Percentiles rank a stretch among this genome's conserved stretches.
phyloP scores from a whole-genome alignment of 2,888 invertebrate species.

The Epiperipatus broadwayi region DNA sequence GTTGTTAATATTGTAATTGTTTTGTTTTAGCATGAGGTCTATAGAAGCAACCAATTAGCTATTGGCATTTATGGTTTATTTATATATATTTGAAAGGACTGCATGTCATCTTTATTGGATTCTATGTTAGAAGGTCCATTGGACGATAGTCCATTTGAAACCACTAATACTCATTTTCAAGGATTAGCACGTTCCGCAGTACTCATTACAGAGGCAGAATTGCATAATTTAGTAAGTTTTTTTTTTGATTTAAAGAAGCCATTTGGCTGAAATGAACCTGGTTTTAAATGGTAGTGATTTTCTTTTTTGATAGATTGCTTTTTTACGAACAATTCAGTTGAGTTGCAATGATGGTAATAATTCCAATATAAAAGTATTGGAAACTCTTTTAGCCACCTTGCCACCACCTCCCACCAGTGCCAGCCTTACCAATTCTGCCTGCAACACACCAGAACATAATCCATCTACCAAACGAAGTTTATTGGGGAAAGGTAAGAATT shows the following conservation, averaged over 20 bases:
- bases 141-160: slow-evolving; percentile 19
- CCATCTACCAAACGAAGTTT: slow-evolving; percentile 23
- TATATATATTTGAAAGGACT: slow-evolving; percentile 32
- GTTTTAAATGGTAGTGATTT: no score
- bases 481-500: slow-evolving; percentile 16
- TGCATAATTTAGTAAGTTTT: slow-evolving; percentile 38
- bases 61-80: no score
- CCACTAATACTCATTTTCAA: slow-evolving; percentile 33
- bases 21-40: no score
- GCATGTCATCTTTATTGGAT: slow-evolving; percentile 57
- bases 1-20: not conserved
- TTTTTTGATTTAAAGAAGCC: not conserved
- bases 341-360: slow-evolving; percentile 22
- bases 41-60: no score
- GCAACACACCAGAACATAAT: slow-evolving; percentile 20
- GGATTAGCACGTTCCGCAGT: slow-evolving; percentile 44
- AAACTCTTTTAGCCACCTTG: slow-evolving; percentile 26
- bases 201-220: slow-evolving; percentile 45
- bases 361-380: slow-evolving; percentile 28
- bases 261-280: no score
- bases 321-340: slow-evolving; percentile 25
- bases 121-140: slow-evolving; percentile 38
- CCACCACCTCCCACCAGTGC: slow-evolving; percentile 19
- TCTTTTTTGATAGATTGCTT: slow-evolving; percentile 25
- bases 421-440: slow-evolving; percentile 15